A percentile compares a stretch with the other conserved stretches of the same genome.
Conservation (phyloP, 2,113 vertebrate genomes). For the Physeter macrocephalus region DNA sequence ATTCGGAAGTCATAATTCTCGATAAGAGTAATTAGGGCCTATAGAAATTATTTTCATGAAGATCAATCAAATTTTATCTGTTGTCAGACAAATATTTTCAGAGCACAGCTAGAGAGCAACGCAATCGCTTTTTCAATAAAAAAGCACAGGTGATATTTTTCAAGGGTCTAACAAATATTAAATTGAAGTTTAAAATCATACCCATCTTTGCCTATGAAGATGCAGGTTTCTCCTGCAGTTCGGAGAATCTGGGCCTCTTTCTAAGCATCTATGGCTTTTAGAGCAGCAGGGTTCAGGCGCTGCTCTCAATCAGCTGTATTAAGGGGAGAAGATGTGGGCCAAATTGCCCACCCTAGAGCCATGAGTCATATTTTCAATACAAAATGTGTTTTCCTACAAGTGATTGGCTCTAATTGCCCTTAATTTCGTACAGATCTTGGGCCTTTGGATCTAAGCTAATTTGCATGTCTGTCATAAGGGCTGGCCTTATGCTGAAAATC, state of each 20-base stretch:
- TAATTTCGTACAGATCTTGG: conserved; percentile 47
- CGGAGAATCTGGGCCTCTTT: neutral
- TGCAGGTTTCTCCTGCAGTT: neutral
- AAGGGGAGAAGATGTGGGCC: neutral
- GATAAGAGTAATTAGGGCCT: neutral
- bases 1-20: neutral
- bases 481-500: conserved; percentile 36
- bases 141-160: neutral
- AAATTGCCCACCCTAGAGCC: neutral
- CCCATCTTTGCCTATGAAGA: neutral
- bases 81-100: neutral
- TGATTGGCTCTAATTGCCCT: neutral
- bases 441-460: neutral
- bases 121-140: neutral
- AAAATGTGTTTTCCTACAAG: neutral
- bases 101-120: neutral
- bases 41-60: neutral
- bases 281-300: neutral
- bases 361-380: conserved; percentile 22
- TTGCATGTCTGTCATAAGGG: conserved; percentile 35
- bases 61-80: neutral
- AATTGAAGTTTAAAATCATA: neutral
- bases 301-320: neutral
- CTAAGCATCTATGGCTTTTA: neutral
- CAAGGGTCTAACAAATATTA: neutral